These are phyloP conservation scores for Pantherophis alleghaniensis DNA, from an alignment of 2,797 vertebrate species.

Conservation along the genomic window DNA sequence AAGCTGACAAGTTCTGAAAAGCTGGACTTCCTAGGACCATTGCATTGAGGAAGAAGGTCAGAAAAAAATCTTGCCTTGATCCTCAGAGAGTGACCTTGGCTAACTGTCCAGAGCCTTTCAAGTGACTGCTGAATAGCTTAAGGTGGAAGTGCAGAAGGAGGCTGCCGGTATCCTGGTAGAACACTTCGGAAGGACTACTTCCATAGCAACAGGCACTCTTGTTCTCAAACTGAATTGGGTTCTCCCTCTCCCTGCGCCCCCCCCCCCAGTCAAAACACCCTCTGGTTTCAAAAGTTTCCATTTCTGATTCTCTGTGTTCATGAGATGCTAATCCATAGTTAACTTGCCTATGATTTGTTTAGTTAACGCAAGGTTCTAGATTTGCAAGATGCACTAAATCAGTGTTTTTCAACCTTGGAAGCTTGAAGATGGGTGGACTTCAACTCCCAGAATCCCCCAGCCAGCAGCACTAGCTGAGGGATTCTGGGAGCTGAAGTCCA, in stretches of 20 bases:
- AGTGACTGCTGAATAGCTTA: not conserved
- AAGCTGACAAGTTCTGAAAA: not conserved
- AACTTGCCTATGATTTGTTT: not conserved
- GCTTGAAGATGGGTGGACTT: too few relatives aligned
- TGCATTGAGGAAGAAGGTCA: not conserved
- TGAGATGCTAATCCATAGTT: not conserved
- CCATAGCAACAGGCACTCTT: not conserved
- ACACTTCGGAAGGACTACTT: not conserved
- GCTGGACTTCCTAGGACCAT: not conserved
- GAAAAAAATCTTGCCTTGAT: not conserved
- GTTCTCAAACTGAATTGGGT: not conserved
- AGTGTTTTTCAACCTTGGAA: too few relatives aligned
- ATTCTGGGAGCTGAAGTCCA: too few relatives aligned
- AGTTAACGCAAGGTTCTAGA: not conserved
- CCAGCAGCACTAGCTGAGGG: too few relatives aligned
- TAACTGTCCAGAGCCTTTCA: not conserved
- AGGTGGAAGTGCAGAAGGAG: not conserved
- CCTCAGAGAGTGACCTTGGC: not conserved
- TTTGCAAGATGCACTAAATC: not conserved
- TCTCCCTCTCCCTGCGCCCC: not conserved
- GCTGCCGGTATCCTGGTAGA: not conserved
- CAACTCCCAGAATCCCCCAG: too few relatives aligned
- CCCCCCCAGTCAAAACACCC: slow-evolving; percentile 19
- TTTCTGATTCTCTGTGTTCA: slow-evolving; percentile 41
- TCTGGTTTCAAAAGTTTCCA: slow-evolving; percentile 48